Evolutionary conservation across 1,140 invertebrate species (phyloP).

Genomic region (Drosophila punjabiensis): DNA sequence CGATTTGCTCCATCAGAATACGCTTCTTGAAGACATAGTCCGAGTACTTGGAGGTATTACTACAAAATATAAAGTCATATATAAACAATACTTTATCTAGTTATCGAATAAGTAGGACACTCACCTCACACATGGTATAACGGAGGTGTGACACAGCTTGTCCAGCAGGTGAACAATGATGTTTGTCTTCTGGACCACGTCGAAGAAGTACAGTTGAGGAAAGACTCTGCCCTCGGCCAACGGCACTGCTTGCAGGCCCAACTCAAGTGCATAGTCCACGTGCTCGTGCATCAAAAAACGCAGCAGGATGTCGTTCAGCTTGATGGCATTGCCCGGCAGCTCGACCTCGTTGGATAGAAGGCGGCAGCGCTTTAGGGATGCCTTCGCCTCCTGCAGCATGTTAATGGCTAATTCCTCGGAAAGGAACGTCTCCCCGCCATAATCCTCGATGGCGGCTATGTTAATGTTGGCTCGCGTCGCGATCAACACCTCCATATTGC

Average conservation of each 20-base stretch:
- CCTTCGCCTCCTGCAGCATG: conserved; percentile 96
- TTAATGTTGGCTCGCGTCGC: conserved; percentile 96
- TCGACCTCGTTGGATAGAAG: conserved; percentile 93
- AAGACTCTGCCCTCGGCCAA: conserved; percentile 94
- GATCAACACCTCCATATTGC: conserved; percentile 97
- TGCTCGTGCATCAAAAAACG: conserved; percentile 96
- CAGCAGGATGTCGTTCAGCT: conserved; percentile 94
- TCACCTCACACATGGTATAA: conserved; percentile 95
- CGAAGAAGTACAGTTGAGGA: conserved; percentile 97
- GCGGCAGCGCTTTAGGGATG: conserved; percentile 95
- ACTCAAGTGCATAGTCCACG: conserved; percentile 97
- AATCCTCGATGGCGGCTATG: conserved; percentile 97
- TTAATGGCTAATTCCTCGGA: conserved; percentile 98
- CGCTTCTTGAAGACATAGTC: conserved; percentile 96
- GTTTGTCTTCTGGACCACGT: conserved; percentile 97
- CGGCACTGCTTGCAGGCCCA: conserved; percentile 96
- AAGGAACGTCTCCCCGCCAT: conserved; percentile 98
- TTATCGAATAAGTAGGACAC: conserved; percentile 19
- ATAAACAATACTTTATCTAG: background rate
- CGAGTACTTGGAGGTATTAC: conserved; percentile 94
- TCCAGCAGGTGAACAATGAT: conserved; percentile 98
- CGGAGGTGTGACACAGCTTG: conserved; percentile 96
- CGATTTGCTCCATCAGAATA: conserved; percentile 94
- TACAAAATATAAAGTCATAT: conserved; percentile 76
- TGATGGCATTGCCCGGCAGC: conserved; percentile 91